These are phyloP conservation scores for Trichopoda pennipes DNA, from an alignment of 2,888 invertebrate species.

Conservation along the genomic window DNA sequence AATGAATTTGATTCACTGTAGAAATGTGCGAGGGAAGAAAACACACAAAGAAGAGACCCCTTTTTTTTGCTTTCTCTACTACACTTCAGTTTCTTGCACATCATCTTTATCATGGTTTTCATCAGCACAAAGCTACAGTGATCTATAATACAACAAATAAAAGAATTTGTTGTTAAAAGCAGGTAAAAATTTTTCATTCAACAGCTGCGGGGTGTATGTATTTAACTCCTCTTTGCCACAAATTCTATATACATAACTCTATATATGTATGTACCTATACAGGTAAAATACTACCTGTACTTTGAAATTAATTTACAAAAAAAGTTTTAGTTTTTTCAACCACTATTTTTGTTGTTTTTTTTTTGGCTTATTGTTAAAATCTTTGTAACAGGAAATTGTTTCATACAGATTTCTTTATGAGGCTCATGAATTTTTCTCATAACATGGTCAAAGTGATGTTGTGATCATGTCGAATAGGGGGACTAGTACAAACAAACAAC, in stretches of 20 bases:
- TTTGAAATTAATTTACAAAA: constrained; percentile 32
- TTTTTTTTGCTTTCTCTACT: constrained; percentile 10
- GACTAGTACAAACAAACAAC: constrained; percentile 49
- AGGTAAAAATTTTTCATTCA: constrained; percentile 62
- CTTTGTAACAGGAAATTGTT: constrained; percentile 65
- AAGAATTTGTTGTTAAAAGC: constrained; percentile 52
- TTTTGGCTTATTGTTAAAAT: constrained; percentile 16
- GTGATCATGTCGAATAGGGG: constrained; percentile 34
- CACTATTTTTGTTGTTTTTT: constrained; percentile 13
- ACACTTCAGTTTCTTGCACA: constrained; percentile 35
- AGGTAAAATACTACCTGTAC: constrained; percentile 62
- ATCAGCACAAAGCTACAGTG: constrained; percentile 38
- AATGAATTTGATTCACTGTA: neutral
- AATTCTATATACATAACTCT: constrained; percentile 19
- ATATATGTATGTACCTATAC: constrained; percentile 26
- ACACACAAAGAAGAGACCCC: constrained; percentile 32
- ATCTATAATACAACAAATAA: constrained; percentile 46
- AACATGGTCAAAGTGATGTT: neutral
- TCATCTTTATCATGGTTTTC: constrained; percentile 43
- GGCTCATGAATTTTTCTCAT: constrained; percentile 40
- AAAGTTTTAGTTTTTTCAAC: constrained; percentile 40
- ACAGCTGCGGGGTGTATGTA: constrained; percentile 66
- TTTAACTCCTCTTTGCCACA: constrained; percentile 55
- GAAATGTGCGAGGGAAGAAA: constrained; percentile 18
- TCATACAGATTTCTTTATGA: constrained; percentile 34